Base-by-base conservation (phyloP, 2,888 invertebrate genomes). In the Trichogramma evanescens region DNA sequence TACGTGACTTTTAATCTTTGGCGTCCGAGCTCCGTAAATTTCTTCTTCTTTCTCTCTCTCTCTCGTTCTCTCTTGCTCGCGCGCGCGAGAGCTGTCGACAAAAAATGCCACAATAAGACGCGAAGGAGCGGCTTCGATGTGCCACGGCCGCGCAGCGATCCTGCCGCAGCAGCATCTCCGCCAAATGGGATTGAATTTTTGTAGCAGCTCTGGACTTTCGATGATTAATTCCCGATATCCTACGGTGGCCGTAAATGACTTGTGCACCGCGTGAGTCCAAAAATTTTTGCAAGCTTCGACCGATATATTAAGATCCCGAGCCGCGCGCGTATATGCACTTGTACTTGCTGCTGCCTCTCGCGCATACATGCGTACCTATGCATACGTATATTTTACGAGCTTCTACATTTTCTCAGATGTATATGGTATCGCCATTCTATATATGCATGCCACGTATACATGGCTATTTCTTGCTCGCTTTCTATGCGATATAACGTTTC, bases 211-310 rank as follows among this genome's bases (percentile, higher is more conserved):
- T 2, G 56, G 54, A 55, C 58, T 53, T 63, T 66, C 65, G 63
- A 67, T 64, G 67, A 67, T 68, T 68, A 67, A 68, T 68, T 65
- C 66, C 65, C 59, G 59, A 63, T 63, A 63, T 57, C 63, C 58
- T 59, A 62, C 61, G 65, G 67, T 58, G 66, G 26, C 26, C 64
- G 63, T 66, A 67, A 26, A 67, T 68, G 66, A 66, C 66, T 67
- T 66, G 64, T 65, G 57, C 66, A 63, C 67, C 62, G 66, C 68
- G 60, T 66, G 66, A 63, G 63, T 64, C 66, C 66, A 40, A 50
- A 1, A 1, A 26, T 26, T 26, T 26, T 26, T 26, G 26, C 26
- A 2, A 26, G 3, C 26, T 26, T 26, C 26, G 26, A 26, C 13
- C 40, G 56, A 43, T 43, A 43, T 13, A 51, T 51, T 45, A 58